phyloP scores from a whole-genome alignment of 2,113 vertebrate genomes.

The Ceuthmochares aereus region DNA sequence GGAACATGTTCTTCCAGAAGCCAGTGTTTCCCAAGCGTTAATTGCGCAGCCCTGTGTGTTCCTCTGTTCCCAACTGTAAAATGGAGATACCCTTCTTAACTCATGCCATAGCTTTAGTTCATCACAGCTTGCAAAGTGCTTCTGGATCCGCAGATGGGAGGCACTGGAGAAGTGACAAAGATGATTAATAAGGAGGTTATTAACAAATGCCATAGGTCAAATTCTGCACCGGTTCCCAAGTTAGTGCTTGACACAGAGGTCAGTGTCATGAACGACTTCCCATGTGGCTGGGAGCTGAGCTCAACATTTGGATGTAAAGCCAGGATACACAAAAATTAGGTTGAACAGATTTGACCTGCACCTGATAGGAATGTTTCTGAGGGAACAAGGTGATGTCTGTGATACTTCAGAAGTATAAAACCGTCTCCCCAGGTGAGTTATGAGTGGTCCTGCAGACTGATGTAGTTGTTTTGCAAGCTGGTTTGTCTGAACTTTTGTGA shows the following conservation, averaged over 20 bases:
- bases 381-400: not conserved
- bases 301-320: not conserved
- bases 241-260: not conserved
- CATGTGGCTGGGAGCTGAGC: not conserved
- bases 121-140: fast-evolving
- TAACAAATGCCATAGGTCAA: not conserved
- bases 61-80: constrained; percentile 6
- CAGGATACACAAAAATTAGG: not conserved
- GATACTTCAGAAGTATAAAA: not conserved
- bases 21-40: not conserved
- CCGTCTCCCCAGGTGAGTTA: not conserved
- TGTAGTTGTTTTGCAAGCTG: not conserved
- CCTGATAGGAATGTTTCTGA: not conserved
- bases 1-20: not conserved
- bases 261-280: not conserved
- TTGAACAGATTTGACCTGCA: not conserved
- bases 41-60: not conserved
- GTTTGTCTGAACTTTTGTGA: not conserved
- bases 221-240: not conserved
- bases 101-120: not conserved
- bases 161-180: not conserved
- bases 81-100: not conserved
- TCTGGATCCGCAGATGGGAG: not conserved
- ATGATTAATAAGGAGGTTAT: constrained; percentile 50
- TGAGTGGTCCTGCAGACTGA: not conserved